Evolutionary conservation across 2,888 invertebrate species (phyloP), one percentile per base, ranked within the genome.

Genomic region (Euspilapteryx auroguttella): DNA sequence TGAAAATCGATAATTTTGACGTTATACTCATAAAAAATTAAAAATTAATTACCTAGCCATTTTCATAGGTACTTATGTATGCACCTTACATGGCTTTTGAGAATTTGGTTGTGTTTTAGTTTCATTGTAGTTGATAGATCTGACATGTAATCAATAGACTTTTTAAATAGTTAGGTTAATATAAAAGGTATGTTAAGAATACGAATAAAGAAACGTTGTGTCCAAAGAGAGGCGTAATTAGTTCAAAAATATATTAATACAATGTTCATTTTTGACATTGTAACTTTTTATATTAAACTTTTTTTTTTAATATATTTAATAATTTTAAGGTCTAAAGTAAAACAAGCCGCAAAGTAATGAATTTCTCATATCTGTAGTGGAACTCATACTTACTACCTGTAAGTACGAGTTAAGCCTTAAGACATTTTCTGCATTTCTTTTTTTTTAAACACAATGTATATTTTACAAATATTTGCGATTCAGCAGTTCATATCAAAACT

Each of bases 201-300:
- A 56, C 66, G 59, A 58, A 41, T 43, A 49, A 53, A 64, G n/a
- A n/a, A n/a, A n/a, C n/a, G n/a, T 54, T 56, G 47, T 62, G 68
- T 71, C 71, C 69, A 71, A 71, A 71, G 71, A 68, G 46, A 54
- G 42, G 43, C 37, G 37, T 50, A 49, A 44, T 21, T 2, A 7
- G 13, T 8, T 14, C 4, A 11, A 15, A 11, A 20, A 11, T 26
- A 26, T 14, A 12, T 17, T 26, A 11, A n/a, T 10, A 26, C 5
- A 20, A 26, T 21, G 10, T 23, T 24, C 20, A 62, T 66, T 62
- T 62, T 63, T 58, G 61, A 52, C 45, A 45, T 37, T 48, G 57
- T 59, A 61, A 58, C 59, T 58, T 56, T 25, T 2, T 15, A 9
- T 22, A 22, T 27, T 29, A 28, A 24, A 24, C 26, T 24, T 27